Conservation (phyloP, 1,140 invertebrate species). For the Aphelenchoides avenae region DNA sequence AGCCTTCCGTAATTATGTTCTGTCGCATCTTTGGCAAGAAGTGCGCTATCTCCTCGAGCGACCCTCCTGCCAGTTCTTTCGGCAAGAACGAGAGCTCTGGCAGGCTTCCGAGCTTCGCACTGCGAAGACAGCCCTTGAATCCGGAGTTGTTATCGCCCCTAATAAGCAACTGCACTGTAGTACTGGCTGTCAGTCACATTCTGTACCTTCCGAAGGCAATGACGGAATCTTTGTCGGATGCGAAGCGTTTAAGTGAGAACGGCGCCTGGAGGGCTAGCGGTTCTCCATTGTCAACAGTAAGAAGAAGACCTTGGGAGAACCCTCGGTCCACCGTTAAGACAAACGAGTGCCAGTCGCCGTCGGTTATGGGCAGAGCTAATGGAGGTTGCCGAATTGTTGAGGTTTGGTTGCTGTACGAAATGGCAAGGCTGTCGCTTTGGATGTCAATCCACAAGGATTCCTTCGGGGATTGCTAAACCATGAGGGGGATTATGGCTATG, state of each 20-base stretch:
- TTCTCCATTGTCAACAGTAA: conserved; percentile 16
- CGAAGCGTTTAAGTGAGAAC: conserved; percentile 38
- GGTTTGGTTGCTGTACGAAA: conserved; percentile 28
- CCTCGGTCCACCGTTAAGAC: no score
- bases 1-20: conserved; percentile 36
- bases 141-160: no score
- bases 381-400: conserved; percentile 23
- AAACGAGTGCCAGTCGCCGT: conserved; percentile 47
- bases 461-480: conserved; percentile 22
- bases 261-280: conserved; percentile 1
- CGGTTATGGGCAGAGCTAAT: conserved; percentile 24
- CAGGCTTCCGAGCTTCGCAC: conserved; percentile 76
- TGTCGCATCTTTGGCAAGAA: conserved; percentile 34
- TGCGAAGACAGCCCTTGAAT: conserved; percentile 82
- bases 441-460: conserved; percentile 25
- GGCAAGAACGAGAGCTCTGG: conserved; percentile 79
- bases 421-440: conserved; percentile 10
- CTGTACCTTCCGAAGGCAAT: no score
- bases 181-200: no score
- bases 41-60: background rate
- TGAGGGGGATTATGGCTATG: background rate
- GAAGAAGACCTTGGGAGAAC: background rate
- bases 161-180: no score
- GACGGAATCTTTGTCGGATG: conserved; percentile 13
- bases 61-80: conserved; percentile 10